Base-by-base conservation (phyloP, 2,797 vertebrate genomes). In the Cyprinella venusta region DNA sequence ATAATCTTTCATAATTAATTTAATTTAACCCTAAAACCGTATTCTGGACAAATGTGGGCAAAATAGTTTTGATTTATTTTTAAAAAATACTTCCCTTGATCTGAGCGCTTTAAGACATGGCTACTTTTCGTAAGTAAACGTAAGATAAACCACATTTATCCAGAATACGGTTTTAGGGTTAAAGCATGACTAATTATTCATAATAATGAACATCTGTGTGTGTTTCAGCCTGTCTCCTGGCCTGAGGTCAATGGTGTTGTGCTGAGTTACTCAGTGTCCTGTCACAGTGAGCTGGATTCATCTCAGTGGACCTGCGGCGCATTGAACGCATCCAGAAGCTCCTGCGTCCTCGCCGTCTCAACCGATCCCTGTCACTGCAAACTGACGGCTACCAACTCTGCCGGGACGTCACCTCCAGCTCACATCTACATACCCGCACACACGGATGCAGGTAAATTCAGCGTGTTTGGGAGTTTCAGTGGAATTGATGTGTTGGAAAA, bases 181-280 rank as follows among this genome's bases (percentile, higher is more conserved):
- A n/a, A 75, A 38, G 15, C 13, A 13, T 36, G 33, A 5, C 33
- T 75, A 30, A 52, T 13, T 30, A 45, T 33, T 64, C 6, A 18
- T 79, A 63, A 40, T n/a, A 40, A 8, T 4, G 1, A 61, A 38
- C 50, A 24, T 84, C 0, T 67, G 3, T 50, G 2, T 83, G 26
- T 64, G 2, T 16, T 82, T 65, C 79, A 95, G 95, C 89, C 91
- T 4, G 78, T 94, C 69, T 87, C 85, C 80, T 90, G 21, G 56
- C 63, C n/a, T 54, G 79, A 89, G 67, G 91, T 92, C 15, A 94
- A 92, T 0, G 94, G 94, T 8, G 87, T 81, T 52, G 86, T 95
- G 72, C 18, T 90, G 48, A 59, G 10, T 74, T 87, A 88, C 42
- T 26, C 79, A 1, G 81, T 26, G 1, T 82, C 38, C 0, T 88